Base-by-base conservation (phyloP, 2,888 invertebrate species). In the Drosophila mimetica region DNA sequence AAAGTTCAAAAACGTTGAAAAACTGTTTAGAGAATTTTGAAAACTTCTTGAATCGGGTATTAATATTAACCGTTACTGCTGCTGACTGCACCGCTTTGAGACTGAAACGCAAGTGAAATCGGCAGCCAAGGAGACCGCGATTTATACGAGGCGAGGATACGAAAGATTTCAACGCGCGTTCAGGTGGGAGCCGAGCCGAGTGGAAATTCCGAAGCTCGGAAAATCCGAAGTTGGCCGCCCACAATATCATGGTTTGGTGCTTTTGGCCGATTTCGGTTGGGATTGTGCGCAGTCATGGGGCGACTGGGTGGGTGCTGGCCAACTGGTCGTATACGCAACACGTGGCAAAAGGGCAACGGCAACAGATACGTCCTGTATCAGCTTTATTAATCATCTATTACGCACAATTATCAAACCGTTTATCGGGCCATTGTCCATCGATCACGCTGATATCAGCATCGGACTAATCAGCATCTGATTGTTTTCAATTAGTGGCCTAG, bases 101-200 rank as follows among this genome's bases (percentile, higher is more conserved):
- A 82, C 86, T 88, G 84, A 90, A 89, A 77, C 81, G 88, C 86
- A 77, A 90, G 89, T 90, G 90, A 88, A 88, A 83, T 71, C 77
- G 79, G 71, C 69, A 75, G 57, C 72, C 66, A 72, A 85, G 77
- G 76, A 82, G 77, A 77, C 79, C 79, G 66, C 79, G 88, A 90
- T 90, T 90, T 90, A 90, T 90, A 90, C 78, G 86, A 77, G 65
- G 65, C 84, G 81, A 84, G 72, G 76, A 86, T 83, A 86, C 88
- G 48, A 82, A 82, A 87, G 88, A 82, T 87, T 82, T 88, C 86
- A 87, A 86, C 71, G 83, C 71, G 83, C 51, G 44, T 52, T 51
- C 74, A 42, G 48, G 59, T 61, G 42, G 54, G 20, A 30, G 18
- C 69, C 73, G 20, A 30, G 18, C 69, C 73, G 72, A 69, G 9